Evolutionary conservation across 2,888 invertebrate species (phyloP).

Genomic region (Papilio protenor): DNA sequence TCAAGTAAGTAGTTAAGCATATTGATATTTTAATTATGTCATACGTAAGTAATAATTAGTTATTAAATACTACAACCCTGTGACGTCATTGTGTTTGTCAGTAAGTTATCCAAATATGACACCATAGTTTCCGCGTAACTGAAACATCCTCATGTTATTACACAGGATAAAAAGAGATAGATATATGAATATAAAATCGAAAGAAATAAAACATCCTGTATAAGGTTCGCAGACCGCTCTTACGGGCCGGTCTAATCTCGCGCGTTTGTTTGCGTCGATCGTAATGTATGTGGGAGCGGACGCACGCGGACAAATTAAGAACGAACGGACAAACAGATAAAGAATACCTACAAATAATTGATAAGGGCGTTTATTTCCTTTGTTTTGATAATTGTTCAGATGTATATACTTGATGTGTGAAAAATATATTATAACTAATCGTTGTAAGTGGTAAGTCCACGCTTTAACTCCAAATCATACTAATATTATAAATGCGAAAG

Average conservation of each 20-base stretch:
- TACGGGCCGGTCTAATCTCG: conserved; percentile 69
- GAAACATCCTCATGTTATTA: not conserved
- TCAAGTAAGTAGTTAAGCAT: too few species aligned
- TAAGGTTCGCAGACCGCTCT: conserved; percentile 50
- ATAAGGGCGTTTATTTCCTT: not conserved
- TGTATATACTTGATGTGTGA: too few species aligned
- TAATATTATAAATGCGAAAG: too few species aligned
- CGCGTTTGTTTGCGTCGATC: conserved; percentile 67
- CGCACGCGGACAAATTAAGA: conserved; percentile 72
- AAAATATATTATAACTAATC: too few species aligned
- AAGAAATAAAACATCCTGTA: conserved; percentile 56
- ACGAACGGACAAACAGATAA: conserved; percentile 49
- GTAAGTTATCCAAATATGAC: not conserved
- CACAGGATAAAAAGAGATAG: not conserved
- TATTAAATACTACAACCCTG: too few species aligned
- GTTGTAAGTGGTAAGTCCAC: too few species aligned
- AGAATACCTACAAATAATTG: conserved; percentile 44
- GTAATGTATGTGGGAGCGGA: conserved; percentile 80
- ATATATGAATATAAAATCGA: not conserved
- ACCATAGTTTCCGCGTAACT: too few species aligned
- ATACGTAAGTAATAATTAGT: too few species aligned
- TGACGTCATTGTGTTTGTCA: too few species aligned
- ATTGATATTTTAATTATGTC: too few species aligned
- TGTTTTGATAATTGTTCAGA: not conserved
- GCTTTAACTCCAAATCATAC: too few species aligned